These are phyloP conservation scores for Pseudomyrmex sp. DNA, from an alignment of 1,140 invertebrate genomes.

Conservation along the genomic window DNA sequence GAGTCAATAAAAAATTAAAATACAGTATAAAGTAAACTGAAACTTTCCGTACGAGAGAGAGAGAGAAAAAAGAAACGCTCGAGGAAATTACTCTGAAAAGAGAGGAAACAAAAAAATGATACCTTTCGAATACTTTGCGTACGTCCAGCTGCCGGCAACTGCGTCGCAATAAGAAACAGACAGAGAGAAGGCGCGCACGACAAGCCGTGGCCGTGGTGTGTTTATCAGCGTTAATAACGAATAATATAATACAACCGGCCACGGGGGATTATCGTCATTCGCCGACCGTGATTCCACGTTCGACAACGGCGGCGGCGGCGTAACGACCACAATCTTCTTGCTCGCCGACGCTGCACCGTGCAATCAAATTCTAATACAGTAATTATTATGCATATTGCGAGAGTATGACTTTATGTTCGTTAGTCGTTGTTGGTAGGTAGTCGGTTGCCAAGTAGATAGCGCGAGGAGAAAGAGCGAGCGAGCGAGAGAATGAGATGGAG, in stretches of 20 bases:
- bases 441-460: no score
- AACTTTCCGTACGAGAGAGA: no score
- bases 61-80: no score
- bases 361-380: slow-evolving; percentile 61
- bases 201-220: background rate
- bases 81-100: no score
- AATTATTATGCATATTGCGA: slow-evolving; percentile 67
- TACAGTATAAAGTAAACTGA: background rate
- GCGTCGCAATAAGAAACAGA: no score
- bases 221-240: slow-evolving; percentile 50
- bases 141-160: no score
- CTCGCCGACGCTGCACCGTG: slow-evolving; percentile 50
- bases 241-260: slow-evolving; percentile 41
- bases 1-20: background rate
- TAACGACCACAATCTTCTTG: slow-evolving; percentile 55
- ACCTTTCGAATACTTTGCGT: slow-evolving; percentile 12
- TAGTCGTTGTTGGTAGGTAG: slow-evolving; percentile 44
- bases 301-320: slow-evolving; percentile 23
- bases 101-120: no score
- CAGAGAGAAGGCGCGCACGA: no score
- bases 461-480: background rate
- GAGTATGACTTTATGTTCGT: slow-evolving; percentile 56
- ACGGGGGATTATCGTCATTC: slow-evolving; percentile 40
- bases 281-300: slow-evolving; percentile 49
- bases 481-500: background rate